Evolutionary conservation across 2,113 vertebrate species (phyloP).

Genomic region (Cavia aperea): DNA sequence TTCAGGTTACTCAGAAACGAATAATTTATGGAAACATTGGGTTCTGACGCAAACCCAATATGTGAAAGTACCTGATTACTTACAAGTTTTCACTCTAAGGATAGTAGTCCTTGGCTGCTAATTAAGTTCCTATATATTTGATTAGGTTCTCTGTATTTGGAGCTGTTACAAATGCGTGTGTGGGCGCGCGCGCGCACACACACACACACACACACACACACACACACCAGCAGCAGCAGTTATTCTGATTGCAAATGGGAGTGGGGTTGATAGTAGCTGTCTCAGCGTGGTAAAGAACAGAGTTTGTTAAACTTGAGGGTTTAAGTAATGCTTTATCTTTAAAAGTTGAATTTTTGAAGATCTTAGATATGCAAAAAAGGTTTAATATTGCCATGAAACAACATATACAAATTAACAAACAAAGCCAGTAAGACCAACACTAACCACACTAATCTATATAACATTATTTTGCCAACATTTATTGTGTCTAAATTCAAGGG

Average conservation of each 20-base stretch:
- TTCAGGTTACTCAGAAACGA: constrained; percentile 9
- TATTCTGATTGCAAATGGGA: neutral
- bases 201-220: neutral
- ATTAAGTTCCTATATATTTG: neutral
- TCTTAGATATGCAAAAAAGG: neutral
- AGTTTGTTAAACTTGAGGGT: neutral
- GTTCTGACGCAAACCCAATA: neutral
- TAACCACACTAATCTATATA: neutral
- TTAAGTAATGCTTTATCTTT: neutral
- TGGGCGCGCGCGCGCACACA: neutral
- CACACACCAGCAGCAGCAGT: neutral
- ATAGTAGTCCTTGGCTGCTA: neutral
- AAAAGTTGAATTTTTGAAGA: neutral
- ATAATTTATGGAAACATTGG: neutral
- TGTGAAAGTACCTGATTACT: neutral
- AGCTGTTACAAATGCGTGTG: neutral
- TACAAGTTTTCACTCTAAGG: neutral
- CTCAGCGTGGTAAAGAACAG: neutral
- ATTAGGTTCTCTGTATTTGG: constrained; percentile 24
- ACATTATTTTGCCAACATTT: neutral
- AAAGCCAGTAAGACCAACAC: neutral
- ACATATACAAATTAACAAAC: neutral
- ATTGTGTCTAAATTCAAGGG: neutral
- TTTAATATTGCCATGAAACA: neutral
- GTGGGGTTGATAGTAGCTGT: neutral